phyloP scores from a whole-genome alignment of 2,888 invertebrate genomes.

The Gastrophysa polygoni region DNA sequence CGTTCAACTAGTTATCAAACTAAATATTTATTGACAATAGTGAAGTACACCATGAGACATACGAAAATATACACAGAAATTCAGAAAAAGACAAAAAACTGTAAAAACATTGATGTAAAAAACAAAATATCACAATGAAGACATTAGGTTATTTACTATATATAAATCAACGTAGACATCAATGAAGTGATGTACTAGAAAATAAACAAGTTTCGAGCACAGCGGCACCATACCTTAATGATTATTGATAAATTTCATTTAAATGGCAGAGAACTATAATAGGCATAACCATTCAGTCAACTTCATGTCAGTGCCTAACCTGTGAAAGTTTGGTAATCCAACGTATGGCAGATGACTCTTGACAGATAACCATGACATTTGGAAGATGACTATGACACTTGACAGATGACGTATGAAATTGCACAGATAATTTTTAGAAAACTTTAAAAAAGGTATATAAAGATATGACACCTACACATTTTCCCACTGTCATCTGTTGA shows the following conservation, averaged over 20 bases:
- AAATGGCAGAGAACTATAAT: no score
- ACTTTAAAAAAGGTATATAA: no score
- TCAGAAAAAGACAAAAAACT: slow-evolving; percentile 9
- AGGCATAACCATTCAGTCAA: no score
- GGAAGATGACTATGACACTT: no score
- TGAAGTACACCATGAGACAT: neutral
- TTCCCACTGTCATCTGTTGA: no score
- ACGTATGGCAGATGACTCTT: no score
- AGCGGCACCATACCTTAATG: neutral
- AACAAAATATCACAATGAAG: slow-evolving; percentile 29
- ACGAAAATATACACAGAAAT: neutral
- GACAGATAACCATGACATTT: no score
- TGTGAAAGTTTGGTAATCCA: no score
- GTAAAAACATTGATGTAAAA: slow-evolving; percentile 1
- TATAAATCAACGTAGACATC: neutral
- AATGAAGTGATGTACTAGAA: neutral
- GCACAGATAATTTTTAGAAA: no score
- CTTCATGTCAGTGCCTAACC: no score
- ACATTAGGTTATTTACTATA: slow-evolving; percentile 18
- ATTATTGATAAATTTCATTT: neutral
- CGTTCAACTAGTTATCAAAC: slow-evolving; percentile 10
- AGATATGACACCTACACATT: no score
- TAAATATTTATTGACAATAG: slow-evolving; percentile 10
- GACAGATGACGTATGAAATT: no score
- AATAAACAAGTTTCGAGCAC: neutral